Base-by-base conservation (phyloP, 2,888 invertebrate species). In the Blera fallax region DNA sequence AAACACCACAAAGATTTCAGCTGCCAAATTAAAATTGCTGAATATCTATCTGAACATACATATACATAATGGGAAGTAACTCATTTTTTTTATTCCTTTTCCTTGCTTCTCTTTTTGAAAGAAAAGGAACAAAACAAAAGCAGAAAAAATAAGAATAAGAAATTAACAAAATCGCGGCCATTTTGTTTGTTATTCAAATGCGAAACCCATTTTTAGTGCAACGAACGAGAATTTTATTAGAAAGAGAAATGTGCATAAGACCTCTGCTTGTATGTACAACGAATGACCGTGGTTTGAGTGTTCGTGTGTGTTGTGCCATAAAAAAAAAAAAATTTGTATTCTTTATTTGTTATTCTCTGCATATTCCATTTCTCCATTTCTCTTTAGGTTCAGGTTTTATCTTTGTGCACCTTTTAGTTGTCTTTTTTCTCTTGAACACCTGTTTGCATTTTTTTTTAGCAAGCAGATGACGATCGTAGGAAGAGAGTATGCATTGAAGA, bases 131-230 rank as follows among this genome's bases (percentile, higher is more conserved):
- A 52, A 43, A 52, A 58, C 24, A 24, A 48, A 64, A 29, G 10
- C 27, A 45, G 14, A 37, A 11, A 21, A 21, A 18, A 29, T 27
- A 37, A 37, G 7, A 54, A 56, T 32, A 48, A 21, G 52, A 14
- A 58, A 50, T 52, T 54, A 50, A 54, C 64, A 45, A 67, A 50
- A 60, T 58, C 52, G 60, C 78, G 72, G 78, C 82, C 82, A 83
- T 83, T 83, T 83, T 83, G 78, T 83, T 78, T 62, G 65, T 72
- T 72, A 78, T 78, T 78, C 78, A 83, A 78, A 83, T 72, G 72
- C 82, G 43, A 78, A 78, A 78, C 50, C 70, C 52, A 77, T 77
- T 82, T 77, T 78, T 72, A 72, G 72, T 78, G 65, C 65, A 78
- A 72, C 72, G 32, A 62, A 52, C 45, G 52, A 65, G 65, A 72